Conservation (phyloP, 23 tunicate species). For the Styela plicata region DNA sequence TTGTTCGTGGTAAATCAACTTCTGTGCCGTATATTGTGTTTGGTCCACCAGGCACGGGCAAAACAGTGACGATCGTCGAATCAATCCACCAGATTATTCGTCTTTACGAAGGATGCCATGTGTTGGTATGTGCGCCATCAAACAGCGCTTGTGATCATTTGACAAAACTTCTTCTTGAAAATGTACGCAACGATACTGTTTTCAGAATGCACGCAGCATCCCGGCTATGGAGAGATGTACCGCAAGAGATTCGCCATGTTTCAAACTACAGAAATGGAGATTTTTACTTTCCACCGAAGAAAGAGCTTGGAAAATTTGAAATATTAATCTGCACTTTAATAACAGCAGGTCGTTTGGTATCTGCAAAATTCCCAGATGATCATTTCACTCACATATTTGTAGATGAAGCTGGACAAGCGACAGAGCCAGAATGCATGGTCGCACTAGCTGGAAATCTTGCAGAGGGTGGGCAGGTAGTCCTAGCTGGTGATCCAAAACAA, state of each 20-base stretch:
- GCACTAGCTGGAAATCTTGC: slow-evolving; percentile 59
- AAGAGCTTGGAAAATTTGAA: slow-evolving; percentile 27
- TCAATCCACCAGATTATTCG: slow-evolving; percentile 40
- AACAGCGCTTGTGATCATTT: slow-evolving; percentile 76
- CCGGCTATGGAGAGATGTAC: slow-evolving; percentile 38
- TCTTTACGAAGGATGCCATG: slow-evolving; percentile 19
- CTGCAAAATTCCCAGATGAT: slow-evolving; percentile 44
- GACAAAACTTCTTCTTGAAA: slow-evolving; percentile 27
- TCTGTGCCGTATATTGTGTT: slow-evolving; percentile 49
- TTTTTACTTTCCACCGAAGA: slow-evolving; percentile 45
- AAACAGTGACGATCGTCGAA: slow-evolving; percentile 78
- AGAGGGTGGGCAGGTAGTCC: slow-evolving; percentile 28
- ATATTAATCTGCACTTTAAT: slow-evolving; percentile 47
- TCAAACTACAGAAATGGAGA: slow-evolving; percentile 41
- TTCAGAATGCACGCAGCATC: slow-evolving; percentile 72
- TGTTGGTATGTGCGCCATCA: slow-evolving; percentile 73
- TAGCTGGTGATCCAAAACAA: slow-evolving; percentile 61
- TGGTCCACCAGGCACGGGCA: slow-evolving; percentile 97
- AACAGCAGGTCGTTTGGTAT: slow-evolving; percentile 61
- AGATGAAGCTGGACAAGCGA: slow-evolving; percentile 83
- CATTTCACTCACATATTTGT: slow-evolving; percentile 73
- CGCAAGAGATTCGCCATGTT: slow-evolving; percentile 14
- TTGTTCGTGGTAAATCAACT: slow-evolving; percentile 28
- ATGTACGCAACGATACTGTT: slow-evolving; percentile 19
- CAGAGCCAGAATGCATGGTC: slow-evolving; percentile 72